Base-by-base conservation (phyloP, 1,140 invertebrate species). In the Drosophila mojavensis region DNA sequence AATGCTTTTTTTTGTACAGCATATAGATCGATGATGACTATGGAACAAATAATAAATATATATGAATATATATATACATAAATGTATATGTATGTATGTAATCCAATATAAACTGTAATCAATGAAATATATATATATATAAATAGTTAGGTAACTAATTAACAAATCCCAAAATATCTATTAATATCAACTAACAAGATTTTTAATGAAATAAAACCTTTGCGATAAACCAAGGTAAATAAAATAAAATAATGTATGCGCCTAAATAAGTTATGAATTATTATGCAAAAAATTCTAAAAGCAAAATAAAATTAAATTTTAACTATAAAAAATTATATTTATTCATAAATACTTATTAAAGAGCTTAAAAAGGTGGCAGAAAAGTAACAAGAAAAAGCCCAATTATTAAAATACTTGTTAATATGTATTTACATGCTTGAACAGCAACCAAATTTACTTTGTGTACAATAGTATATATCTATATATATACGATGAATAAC, bases 111-210 rank as follows among this genome's bases (percentile, higher is more conserved):
- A 5, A 5, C 6, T 30, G 28, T 30, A 30, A 30, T 30, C 28
- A 30, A 30, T 3, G 28, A 59, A n/a, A 28, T 53, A 48, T 41
- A 24, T 50, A 50, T 50, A 50, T 45, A 15, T 47, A 47, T 64
- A 15, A 60, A 64, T 83, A 83, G 81, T 75, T 83, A 83, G 81
- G 82, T 76, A 88, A 86, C 60, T 39, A 79, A 85, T 75, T 82
- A 86, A 76, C 43, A 53, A 86, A 86, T 70, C 79, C 75, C 61
- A 47, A 47, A 71, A 72, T 76, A 79, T 76, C 72, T 78, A 72
- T 67, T 30, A 76, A 79, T 78, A 75, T 71, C 75, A 83, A 83
- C 62, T 80, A 83, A 73, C 20, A 61, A 56, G 79, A 82, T 77
- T 86, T 86, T 86, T 83, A 88, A 86, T 70, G 58, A 81, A 71